Conservation (phyloP, 2,797 vertebrate genomes). For the Eospalax fontanierii region DNA sequence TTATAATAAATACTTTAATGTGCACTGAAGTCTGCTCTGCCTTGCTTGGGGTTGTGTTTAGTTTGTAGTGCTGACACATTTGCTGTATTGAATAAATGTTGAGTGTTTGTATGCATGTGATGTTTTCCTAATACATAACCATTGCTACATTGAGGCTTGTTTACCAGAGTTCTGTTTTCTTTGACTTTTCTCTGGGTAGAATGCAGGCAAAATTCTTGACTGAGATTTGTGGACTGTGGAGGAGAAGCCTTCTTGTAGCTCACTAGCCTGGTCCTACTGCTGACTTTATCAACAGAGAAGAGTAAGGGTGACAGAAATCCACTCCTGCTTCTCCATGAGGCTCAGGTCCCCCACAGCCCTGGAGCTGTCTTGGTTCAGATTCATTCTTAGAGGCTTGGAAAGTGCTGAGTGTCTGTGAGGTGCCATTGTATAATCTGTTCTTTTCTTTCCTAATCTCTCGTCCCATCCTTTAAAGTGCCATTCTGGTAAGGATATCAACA, state of each 20-base stretch:
- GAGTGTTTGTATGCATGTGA: background rate
- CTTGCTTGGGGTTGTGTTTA: background rate
- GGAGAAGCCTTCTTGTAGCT: background rate
- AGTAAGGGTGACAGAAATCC: too few relatives aligned
- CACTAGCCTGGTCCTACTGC: too few relatives aligned
- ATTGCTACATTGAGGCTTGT: background rate
- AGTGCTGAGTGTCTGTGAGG: too few relatives aligned
- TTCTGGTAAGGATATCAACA: background rate
- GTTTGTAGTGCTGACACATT: background rate
- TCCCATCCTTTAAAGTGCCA: background rate
- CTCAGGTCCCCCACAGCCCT: background rate
- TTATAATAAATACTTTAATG: background rate
- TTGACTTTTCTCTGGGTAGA: background rate
- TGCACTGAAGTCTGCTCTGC: background rate
- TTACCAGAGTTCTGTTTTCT: background rate
- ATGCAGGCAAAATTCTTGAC: background rate
- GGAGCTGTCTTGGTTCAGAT: background rate
- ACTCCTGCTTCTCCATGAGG: background rate
- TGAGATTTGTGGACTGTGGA: background rate
- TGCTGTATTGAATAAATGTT: background rate
- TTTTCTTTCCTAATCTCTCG: background rate
- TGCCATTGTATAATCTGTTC: background rate
- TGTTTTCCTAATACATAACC: too few relatives aligned
- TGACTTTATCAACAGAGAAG: background rate
- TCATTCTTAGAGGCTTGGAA: background rate